Conservation (phyloP, 2,113 vertebrate species). For the Halichoeres trimaculatus region DNA sequence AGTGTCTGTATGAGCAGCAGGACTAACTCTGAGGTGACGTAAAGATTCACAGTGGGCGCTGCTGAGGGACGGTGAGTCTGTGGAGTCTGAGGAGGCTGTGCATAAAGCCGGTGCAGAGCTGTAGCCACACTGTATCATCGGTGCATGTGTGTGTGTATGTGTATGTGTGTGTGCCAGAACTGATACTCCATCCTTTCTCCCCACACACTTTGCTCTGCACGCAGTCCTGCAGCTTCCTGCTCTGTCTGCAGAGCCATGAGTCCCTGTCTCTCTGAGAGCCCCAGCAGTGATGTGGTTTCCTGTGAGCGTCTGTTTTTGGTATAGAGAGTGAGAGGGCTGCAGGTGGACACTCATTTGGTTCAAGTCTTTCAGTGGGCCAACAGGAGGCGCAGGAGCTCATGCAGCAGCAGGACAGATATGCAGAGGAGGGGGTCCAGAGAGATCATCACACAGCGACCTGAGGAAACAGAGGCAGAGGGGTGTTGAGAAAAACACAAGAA, state of each 20-base stretch:
- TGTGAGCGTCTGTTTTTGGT: constrained; percentile 59
- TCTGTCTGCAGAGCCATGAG: constrained; percentile 25
- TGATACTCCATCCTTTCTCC: constrained; percentile 62
- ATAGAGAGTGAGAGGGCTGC: constrained; percentile 66
- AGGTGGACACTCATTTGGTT: constrained; percentile 54
- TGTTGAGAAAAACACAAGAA: not conserved
- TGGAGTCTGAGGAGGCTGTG: constrained; percentile 73
- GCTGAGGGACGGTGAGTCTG: constrained; percentile 21
- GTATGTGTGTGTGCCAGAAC: constrained; percentile 73
- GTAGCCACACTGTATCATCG: constrained; percentile 8
- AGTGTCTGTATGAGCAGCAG: not conserved
- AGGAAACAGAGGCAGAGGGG: not conserved
- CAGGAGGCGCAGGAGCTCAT: constrained; percentile 88
- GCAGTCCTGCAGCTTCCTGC: too few relatives aligned
- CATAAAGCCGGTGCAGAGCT: constrained; percentile 81
- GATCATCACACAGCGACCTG: constrained; percentile 86
- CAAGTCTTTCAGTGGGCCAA: constrained; percentile 85
- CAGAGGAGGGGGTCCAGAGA: constrained; percentile 85
- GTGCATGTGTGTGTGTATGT: constrained; percentile 76
- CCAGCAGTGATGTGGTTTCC: constrained; percentile 52
- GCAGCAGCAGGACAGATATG: constrained; percentile 86
- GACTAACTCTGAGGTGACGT: constrained; percentile 22
- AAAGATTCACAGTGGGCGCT: constrained; percentile 54
- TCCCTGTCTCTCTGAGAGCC: constrained; percentile 18
- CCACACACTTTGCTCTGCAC: not conserved